Percentiles rank a stretch among this genome's conserved stretches.
These are phyloP conservation scores for Cryptocheilus praepositus DNA, from an alignment of 2,888 invertebrate species.

Conservation along the genomic window DNA sequence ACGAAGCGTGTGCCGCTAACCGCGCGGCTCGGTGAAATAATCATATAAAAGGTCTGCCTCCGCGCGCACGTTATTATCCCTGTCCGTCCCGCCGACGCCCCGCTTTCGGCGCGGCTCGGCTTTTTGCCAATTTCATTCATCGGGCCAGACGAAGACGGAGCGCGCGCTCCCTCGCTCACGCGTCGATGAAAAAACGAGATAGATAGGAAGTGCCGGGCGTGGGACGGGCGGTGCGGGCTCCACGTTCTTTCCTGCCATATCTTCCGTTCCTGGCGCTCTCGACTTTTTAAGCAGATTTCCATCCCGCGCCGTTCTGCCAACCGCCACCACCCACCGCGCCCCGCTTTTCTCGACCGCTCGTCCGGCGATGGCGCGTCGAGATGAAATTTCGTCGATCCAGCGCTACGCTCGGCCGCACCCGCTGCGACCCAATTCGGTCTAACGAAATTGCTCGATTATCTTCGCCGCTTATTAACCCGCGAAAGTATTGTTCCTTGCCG, in stretches of 20 bases:
- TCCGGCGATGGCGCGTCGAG: conserved; percentile 4
- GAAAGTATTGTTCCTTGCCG: conserved; percentile 25
- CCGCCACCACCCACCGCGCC: conserved; percentile 7
- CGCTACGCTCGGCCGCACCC: not conserved
- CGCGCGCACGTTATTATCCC: conserved; percentile 27
- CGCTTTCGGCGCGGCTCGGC: not conserved
- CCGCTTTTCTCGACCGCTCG: not conserved
- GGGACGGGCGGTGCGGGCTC: too few species aligned
- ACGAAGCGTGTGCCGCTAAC: conserved; percentile 36
- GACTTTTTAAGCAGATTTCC: not conserved
- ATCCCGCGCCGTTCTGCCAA: not conserved
- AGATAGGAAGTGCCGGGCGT: not conserved
- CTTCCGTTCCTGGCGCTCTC: conserved; percentile 11
- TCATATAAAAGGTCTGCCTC: conserved; percentile 39
- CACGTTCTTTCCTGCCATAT: conserved; percentile 4
- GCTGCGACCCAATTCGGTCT: conserved; percentile 29
- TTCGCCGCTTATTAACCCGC: conserved; percentile 35
- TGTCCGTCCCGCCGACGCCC: not conserved
- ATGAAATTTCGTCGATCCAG: conserved; percentile 31
- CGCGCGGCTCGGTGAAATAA: conserved; percentile 43
- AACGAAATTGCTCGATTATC: conserved; percentile 43
- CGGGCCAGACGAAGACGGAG: not conserved
- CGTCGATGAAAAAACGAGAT: not conserved
- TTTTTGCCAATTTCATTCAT: conserved; percentile 4
- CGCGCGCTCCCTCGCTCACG: too few species aligned